Evolutionary conservation across 2,888 invertebrate genomes (phyloP).

Genomic region (Drosophila rellima): DNA sequence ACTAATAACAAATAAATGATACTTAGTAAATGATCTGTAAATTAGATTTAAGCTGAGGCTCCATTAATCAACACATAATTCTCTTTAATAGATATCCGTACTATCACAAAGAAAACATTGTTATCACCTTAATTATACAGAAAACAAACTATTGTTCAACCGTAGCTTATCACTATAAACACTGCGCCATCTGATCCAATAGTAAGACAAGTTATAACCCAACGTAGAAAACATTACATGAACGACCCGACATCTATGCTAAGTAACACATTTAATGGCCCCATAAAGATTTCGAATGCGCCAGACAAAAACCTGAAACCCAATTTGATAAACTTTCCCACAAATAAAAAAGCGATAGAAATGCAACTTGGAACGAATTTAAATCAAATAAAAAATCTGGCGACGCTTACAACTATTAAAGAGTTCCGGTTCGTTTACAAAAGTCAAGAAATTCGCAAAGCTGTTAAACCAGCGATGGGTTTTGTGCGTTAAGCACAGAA

Average conservation of each 20-base stretch:
- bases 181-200: slow-evolving; percentile 29
- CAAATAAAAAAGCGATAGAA: slow-evolving; percentile 27
- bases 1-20: background rate
- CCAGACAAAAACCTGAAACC: slow-evolving; percentile 17
- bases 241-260: background rate
- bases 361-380: slow-evolving; percentile 8
- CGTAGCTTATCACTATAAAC: slow-evolving; percentile 20
- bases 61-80: background rate
- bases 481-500: slow-evolving; percentile 43
- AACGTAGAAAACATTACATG: slow-evolving; percentile 10
- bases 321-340: slow-evolving; percentile 54
- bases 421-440: slow-evolving; percentile 47
- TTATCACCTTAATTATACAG: background rate
- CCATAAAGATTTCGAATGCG: slow-evolving; percentile 33
- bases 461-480: slow-evolving; percentile 26
- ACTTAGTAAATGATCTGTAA: background rate
- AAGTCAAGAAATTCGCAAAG: slow-evolving; percentile 40
- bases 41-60: background rate
- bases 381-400: background rate
- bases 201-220: slow-evolving; percentile 1
- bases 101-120: background rate
- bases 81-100: background rate
- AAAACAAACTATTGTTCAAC: background rate
- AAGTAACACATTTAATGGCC: slow-evolving; percentile 34
- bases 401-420: slow-evolving; percentile 16